These are phyloP conservation scores for Oceanites oceanicus DNA, from an alignment of 2,113 vertebrate species.

Conservation along the genomic window DNA sequence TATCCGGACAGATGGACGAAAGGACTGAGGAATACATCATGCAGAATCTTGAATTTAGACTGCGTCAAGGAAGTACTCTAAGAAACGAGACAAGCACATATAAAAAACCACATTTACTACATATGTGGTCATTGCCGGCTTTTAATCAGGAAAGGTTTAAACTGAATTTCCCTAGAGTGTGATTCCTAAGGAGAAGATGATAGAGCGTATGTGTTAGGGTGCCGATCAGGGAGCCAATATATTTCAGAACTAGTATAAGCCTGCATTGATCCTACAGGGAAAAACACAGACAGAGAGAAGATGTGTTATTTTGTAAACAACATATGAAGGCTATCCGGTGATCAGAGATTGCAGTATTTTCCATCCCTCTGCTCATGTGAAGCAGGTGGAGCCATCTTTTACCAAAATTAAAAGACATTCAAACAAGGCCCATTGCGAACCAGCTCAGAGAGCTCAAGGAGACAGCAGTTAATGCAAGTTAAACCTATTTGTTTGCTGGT, in stretches of 20 bases:
- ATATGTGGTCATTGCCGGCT: constrained; percentile 39
- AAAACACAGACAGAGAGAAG: constrained; percentile 26
- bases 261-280: neutral
- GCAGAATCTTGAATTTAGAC: constrained; percentile 39
- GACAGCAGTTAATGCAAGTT: neutral
- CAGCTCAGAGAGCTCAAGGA: neutral
- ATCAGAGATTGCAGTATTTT: constrained; percentile 10
- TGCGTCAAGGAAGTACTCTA: neutral
- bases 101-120: neutral
- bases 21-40: constrained; percentile 49
- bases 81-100: constrained; percentile 13
- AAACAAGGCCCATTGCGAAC: neutral
- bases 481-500: neutral
- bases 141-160: constrained; percentile 43
- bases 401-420: constrained; percentile 3
- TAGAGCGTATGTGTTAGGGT: constrained; percentile 21
- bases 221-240: constrained; percentile 37
- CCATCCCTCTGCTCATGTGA: neutral
- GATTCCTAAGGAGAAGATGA: constrained; percentile 36
- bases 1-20: constrained; percentile 55
- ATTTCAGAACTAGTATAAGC: constrained; percentile 26
- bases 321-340: neutral
- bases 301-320: constrained; percentile 55
- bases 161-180: constrained; percentile 42
- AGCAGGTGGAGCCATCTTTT: constrained; percentile 26